phyloP scores from a whole-genome alignment of 2,888 invertebrate genomes.

The Ennomos erosarius region DNA sequence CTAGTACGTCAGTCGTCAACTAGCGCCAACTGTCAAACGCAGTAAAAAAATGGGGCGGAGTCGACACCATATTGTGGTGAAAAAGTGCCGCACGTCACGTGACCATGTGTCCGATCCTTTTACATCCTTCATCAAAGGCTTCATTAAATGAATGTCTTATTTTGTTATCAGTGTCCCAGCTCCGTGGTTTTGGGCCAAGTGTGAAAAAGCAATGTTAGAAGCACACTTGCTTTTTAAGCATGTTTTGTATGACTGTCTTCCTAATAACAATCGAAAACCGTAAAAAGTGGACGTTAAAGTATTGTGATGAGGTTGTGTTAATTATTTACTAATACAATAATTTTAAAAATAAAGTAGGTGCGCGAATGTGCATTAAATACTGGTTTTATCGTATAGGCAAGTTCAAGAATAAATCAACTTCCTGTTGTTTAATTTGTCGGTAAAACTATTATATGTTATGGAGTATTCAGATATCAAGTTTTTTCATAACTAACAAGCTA shows the following conservation, averaged over 20 bases:
- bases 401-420: conserved; percentile 6
- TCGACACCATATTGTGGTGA: too few species aligned
- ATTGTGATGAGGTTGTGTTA: conserved; percentile 10
- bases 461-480: too few species aligned
- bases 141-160: too few species aligned
- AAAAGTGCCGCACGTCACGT: too few species aligned
- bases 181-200: too few species aligned
- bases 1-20: too few species aligned
- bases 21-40: too few species aligned
- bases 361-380: conserved; percentile 10
- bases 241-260: conserved; percentile 13
- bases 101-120: too few species aligned
- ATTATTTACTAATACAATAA: conserved; percentile 1
- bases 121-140: too few species aligned
- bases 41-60: too few species aligned
- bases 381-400: conserved; percentile 4
- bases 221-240: conserved; percentile 5
- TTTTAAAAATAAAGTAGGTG: neutral
- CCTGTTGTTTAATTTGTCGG: neutral
- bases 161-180: too few species aligned
- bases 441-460: neutral
- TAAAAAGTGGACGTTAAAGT: conserved; percentile 2
- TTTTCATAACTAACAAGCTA: too few species aligned
- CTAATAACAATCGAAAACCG: conserved; percentile 8
- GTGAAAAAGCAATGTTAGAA: neutral